These are phyloP conservation scores for Hypothenemus hampei DNA, from an alignment of 1,140 invertebrate genomes.

Conservation along the genomic window DNA sequence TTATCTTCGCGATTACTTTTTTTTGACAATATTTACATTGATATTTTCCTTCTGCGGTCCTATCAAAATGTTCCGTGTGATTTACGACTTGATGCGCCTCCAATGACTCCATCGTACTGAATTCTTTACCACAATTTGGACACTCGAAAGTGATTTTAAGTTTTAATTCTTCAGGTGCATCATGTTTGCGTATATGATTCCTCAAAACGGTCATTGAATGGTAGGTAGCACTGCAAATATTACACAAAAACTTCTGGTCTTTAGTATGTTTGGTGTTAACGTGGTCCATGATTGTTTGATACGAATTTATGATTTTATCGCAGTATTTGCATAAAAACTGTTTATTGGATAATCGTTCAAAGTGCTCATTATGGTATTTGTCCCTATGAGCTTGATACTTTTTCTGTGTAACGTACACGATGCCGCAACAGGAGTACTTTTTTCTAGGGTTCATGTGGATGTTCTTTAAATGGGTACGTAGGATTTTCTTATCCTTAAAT, in stretches of 20 bases:
- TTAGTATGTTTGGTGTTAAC: conserved; percentile 17
- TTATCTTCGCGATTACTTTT: conserved; percentile 11
- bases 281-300: conserved; percentile 15
- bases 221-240: conserved; percentile 7
- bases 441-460: conserved; percentile 4
- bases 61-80: conserved; percentile 24
- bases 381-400: conserved; percentile 7
- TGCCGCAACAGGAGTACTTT: conserved; percentile 2
- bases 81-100: conserved; percentile 8
- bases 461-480: conserved; percentile 7
- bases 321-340: conserved; percentile 24
- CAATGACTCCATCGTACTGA: conserved; percentile 10
- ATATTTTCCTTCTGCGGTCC: background rate
- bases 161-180: background rate
- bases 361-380: conserved; percentile 16
- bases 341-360: conserved; percentile 1
- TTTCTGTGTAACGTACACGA: background rate
- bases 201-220: conserved; percentile 3
- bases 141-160: conserved; percentile 12
- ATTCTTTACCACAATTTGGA: conserved; percentile 15
- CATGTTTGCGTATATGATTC: conserved; percentile 7
- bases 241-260: conserved; percentile 5
- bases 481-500: conserved; percentile 5
- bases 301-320: conserved; percentile 12
- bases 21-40: conserved; percentile 20